Base-by-base conservation (phyloP, 2,797 vertebrate genomes). In the Rhabdomys pumilio region DNA sequence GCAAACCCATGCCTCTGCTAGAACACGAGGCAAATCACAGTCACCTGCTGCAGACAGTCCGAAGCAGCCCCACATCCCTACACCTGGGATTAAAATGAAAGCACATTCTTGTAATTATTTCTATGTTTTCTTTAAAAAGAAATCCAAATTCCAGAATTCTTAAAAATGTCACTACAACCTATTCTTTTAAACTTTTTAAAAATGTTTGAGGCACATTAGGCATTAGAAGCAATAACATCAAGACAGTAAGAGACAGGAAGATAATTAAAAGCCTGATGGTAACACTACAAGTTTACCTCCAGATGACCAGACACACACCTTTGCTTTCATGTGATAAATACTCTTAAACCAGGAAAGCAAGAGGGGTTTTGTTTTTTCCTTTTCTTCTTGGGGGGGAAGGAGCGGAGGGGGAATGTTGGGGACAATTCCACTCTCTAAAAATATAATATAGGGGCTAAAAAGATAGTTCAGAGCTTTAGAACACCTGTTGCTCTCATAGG, bases 241-340 rank as follows among this genome's bases (percentile, higher is more conserved):
- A 93, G 83, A 67, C 14, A 92, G 9, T 53, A 94, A 91, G 69
- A 85, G 8, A 93, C 8, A 44, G 10, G 9, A 10, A 50, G 1
- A 50, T 10, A 50, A 82, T 57, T 44, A 82, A 38, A 17, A 85
- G 20, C 22, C 73, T 80, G 47, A 77, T 67, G 41, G 47, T 63
- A 94, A 95, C 82, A 77, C 53, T 73, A 91, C 41, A 79, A 59
- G 82, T 95, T 92, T 67, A 91, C 59, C 47, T 88, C 72, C 14
- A 88, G 22, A 84, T 22, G 20, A 53, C 3, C 63, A 96, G 79
- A 92, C 72, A 73, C 57, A 93, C 10, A 93, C 91, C 94, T 93
- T 67, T 90, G 57, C 26, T 79, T 91, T 95, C 38, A 75, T 83
- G 67, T 94, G 79, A 89, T 50, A 81, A 89, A 93, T n/a, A 94